phyloP scores from a whole-genome alignment of 2,113 vertebrate genomes.

The Sinocyclocheilus anophthalmus region DNA sequence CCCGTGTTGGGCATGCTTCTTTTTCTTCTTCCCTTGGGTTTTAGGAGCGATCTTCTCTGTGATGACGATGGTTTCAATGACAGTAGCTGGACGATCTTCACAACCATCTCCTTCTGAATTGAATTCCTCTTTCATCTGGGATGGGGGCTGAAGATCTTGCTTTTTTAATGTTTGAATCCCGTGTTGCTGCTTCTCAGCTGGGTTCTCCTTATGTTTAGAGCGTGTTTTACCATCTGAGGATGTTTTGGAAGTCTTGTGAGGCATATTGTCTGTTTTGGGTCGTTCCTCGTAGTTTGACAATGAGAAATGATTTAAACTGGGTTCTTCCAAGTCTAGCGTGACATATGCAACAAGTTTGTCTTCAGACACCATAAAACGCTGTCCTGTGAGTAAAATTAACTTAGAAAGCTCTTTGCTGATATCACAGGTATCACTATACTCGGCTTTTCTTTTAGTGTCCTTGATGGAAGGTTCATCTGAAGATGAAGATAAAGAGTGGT shows the following conservation, averaged over 20 bases:
- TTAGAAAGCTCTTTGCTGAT: slow-evolving; percentile 61
- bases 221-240: slow-evolving; percentile 63
- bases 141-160: slow-evolving; percentile 58
- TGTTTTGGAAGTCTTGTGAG: slow-evolving; percentile 69
- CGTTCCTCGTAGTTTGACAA: slow-evolving; percentile 13
- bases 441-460: slow-evolving; percentile 20
- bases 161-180: slow-evolving; percentile 56
- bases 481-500: slow-evolving; percentile 20
- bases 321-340: slow-evolving; percentile 57
- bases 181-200: slow-evolving; percentile 50
- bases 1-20: slow-evolving; percentile 66
- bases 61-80: slow-evolving; percentile 52
- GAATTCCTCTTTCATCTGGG: slow-evolving; percentile 27
- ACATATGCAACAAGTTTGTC: slow-evolving; percentile 47
- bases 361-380: slow-evolving; percentile 48
- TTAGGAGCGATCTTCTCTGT: slow-evolving; percentile 66
- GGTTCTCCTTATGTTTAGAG: slow-evolving; percentile 69
- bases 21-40: slow-evolving; percentile 74
- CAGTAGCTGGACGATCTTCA: slow-evolving; percentile 50
- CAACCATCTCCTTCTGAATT: slow-evolving; percentile 30
- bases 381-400: slow-evolving; percentile 49
- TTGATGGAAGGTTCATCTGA: slow-evolving; percentile 14
- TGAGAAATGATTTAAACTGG: neutral
- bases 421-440: slow-evolving; percentile 52
- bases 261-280: slow-evolving; percentile 60